Evolutionary conservation across 2,113 vertebrate species (phyloP).

Genomic region (Poecile atricapillus): DNA sequence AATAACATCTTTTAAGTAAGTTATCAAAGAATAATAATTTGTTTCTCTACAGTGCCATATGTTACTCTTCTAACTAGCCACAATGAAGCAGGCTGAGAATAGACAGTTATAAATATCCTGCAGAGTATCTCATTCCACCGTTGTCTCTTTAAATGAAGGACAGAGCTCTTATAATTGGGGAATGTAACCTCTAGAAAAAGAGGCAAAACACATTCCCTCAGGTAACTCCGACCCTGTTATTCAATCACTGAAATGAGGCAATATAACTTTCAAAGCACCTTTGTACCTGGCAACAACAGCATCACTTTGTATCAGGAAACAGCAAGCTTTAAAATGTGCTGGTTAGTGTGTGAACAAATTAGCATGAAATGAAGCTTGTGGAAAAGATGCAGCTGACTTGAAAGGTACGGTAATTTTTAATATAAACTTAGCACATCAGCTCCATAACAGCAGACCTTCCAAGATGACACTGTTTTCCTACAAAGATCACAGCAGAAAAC

Average conservation of each 20-base stretch:
- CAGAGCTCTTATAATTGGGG: conserved; percentile 42
- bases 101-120: conserved; percentile 55
- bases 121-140: conserved; percentile 31
- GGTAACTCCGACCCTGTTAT: neutral
- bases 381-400: neutral
- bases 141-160: conserved; percentile 60
- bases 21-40: conserved; percentile 53
- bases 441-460: neutral
- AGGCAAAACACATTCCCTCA: conserved; percentile 33
- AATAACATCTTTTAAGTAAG: conserved; percentile 28
- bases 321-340: conserved; percentile 10
- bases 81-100: conserved; percentile 36
- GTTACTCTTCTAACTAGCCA: conserved; percentile 32
- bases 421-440: neutral
- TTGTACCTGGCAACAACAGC: conserved; percentile 27
- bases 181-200: conserved; percentile 50
- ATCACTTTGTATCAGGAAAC: neutral
- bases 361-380: neutral
- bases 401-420: neutral
- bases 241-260: conserved; percentile 54
- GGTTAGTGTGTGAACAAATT: neutral
- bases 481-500: neutral
- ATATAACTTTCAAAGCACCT: conserved; percentile 48
- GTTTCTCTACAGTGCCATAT: conserved; percentile 58
- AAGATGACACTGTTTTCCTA: neutral